Evolutionary conservation across 2,797 vertebrate genomes (phyloP).

Genomic region (Argya squamiceps): DNA sequence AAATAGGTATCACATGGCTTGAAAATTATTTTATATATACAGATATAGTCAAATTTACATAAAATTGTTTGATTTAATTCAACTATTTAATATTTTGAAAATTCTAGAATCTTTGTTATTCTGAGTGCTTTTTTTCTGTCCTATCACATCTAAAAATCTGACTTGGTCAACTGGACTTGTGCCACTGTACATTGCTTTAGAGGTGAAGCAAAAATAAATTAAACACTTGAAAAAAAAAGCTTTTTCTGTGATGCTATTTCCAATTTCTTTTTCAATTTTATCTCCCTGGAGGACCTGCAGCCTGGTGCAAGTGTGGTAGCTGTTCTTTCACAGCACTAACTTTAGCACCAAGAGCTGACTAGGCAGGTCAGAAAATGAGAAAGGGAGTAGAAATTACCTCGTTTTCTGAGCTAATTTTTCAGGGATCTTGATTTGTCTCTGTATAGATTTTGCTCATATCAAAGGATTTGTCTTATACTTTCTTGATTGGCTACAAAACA

Average conservation of each 20-base stretch:
- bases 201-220: not conserved
- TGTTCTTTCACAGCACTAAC: not conserved
- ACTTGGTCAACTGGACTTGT: not conserved
- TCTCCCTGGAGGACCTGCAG: not conserved
- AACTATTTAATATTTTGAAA: not conserved
- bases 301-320: not conserved
- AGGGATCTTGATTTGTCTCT: not conserved
- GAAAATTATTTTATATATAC: not conserved
- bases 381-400: not conserved
- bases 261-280: not conserved
- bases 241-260: not conserved
- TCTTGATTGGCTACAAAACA: not conserved
- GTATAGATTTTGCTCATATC: not conserved
- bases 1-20: not conserved
- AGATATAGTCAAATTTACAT: not conserved
- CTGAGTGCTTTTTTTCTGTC: not conserved
- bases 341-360: not conserved
- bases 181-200: not conserved
- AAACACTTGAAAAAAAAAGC: accelerated
- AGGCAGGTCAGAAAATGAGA: not conserved
- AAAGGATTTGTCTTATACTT: not conserved
- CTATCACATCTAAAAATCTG: not conserved
- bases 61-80: not conserved
- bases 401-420: not conserved
- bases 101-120: not conserved